These are phyloP conservation scores for Alces alces DNA, from an alignment of 2,113 vertebrate species.

Conservation along the genomic window DNA sequence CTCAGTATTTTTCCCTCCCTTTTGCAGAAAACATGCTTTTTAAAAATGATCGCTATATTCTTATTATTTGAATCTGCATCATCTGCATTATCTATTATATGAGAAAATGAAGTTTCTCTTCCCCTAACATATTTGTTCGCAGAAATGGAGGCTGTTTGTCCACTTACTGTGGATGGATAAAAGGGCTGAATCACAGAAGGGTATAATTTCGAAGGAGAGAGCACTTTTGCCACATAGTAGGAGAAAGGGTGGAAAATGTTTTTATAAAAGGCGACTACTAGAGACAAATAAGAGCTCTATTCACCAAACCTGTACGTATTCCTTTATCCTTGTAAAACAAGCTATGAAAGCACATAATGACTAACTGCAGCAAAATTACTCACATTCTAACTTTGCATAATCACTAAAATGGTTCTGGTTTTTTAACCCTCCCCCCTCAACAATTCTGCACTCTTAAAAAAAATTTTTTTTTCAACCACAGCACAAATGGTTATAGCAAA, in stretches of 20 bases:
- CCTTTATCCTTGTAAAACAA: constrained; percentile 64
- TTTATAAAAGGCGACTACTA: constrained; percentile 68
- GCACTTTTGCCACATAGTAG: constrained; percentile 52
- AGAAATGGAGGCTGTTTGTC: constrained; percentile 69
- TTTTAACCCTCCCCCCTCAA: constrained; percentile 58
- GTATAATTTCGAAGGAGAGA: constrained; percentile 72
- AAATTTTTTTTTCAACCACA: constrained; percentile 58
- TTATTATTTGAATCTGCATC: neutral
- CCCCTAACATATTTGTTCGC: constrained; percentile 54
- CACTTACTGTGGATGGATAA: constrained; percentile 73
- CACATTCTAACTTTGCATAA: constrained; percentile 59
- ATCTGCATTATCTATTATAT: neutral
- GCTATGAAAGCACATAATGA: constrained; percentile 66
- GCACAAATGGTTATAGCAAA: constrained; percentile 58
- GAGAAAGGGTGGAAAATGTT: constrained; percentile 69
- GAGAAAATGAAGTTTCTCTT: constrained; percentile 56
- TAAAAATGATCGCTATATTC: constrained; percentile 32
- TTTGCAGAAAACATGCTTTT: constrained; percentile 50
- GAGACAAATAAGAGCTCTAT: constrained; percentile 54
- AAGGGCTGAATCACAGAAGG: constrained; percentile 56
- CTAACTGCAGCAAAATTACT: constrained; percentile 60
- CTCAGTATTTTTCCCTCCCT: neutral
- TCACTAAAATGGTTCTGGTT: constrained; percentile 44
- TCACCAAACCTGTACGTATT: constrained; percentile 66
- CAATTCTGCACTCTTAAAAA: constrained; percentile 29